Conservation (phyloP, 2,888 invertebrate species). For the Drosophila prostipennis region DNA sequence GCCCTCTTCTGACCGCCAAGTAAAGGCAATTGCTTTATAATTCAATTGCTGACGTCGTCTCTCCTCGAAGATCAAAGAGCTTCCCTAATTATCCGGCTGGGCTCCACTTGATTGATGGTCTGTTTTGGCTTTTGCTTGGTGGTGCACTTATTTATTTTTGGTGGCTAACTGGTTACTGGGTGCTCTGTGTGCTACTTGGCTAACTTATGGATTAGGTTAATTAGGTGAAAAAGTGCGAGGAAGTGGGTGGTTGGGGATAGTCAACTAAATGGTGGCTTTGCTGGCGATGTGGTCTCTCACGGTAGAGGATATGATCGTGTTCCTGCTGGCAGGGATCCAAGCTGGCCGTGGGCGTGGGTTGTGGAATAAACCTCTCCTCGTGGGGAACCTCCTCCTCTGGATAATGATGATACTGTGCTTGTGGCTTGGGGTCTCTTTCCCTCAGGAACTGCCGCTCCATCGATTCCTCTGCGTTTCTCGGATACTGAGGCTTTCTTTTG, state of each 20-base stretch:
- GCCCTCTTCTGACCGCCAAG: conserved; percentile 10
- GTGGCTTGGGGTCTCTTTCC: conserved; percentile 13
- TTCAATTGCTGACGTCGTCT: conserved; percentile 46
- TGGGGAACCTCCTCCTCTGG: conserved; percentile 34
- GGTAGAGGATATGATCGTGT: conserved; percentile 5
- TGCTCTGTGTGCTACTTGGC: conserved; percentile 38
- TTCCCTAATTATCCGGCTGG: conserved; percentile 33
- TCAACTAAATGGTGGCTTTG: background rate
- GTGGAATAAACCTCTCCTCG: conserved; percentile 22
- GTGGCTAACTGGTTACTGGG: conserved; percentile 43
- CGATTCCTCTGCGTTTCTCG: background rate
- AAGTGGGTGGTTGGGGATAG: conserved; percentile 16
- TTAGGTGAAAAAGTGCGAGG: conserved; percentile 61
- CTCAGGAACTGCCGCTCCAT: conserved; percentile 1
- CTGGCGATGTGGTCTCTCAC: conserved; percentile 3
- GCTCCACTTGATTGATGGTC: conserved; percentile 31
- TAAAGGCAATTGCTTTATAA: conserved; percentile 45
- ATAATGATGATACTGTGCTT: conserved; percentile 25
- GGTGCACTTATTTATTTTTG: conserved; percentile 60
- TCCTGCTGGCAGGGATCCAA: conserved; percentile 62
- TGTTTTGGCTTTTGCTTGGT: conserved; percentile 2
- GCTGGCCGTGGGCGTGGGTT: conserved; percentile 4
- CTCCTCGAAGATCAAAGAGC: conserved; percentile 39
- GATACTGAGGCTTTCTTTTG: background rate
- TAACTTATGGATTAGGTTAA: conserved; percentile 16